These are phyloP conservation scores for Agonopterix arenella DNA, from an alignment of 2,888 invertebrate genomes.

Conservation along the genomic window DNA sequence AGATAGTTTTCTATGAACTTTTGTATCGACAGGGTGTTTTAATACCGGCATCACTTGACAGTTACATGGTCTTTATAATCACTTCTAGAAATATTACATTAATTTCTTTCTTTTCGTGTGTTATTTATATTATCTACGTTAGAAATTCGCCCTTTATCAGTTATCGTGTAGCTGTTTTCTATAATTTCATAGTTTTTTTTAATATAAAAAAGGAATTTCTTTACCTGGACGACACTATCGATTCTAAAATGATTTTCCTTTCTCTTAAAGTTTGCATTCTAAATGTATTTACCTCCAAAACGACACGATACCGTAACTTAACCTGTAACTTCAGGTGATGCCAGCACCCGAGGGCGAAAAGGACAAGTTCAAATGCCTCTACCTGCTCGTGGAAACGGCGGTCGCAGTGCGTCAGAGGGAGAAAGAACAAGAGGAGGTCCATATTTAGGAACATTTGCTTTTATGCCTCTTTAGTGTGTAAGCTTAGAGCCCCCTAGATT, in stretches of 20 bases:
- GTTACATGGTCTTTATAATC: background rate
- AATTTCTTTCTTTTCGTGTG: no score
- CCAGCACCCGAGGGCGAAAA: slow-evolving; percentile 31
- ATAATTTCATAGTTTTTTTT: no score
- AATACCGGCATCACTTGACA: slow-evolving; percentile 66
- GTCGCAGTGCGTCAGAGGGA: slow-evolving; percentile 59
- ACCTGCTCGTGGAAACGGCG: slow-evolving; percentile 59
- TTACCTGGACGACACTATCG: background rate
- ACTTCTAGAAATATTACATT: no score
- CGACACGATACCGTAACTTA: background rate
- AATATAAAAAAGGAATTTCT: no score
- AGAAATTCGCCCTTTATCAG: no score
- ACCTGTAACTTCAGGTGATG: slow-evolving; percentile 52
- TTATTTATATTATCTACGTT: no score
- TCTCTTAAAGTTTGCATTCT: background rate
- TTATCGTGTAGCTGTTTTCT: no score
- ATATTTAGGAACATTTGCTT: background rate
- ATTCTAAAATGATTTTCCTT: background rate
- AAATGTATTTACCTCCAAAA: background rate
- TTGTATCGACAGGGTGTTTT: slow-evolving; percentile 39
- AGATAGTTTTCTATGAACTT: slow-evolving; percentile 15
- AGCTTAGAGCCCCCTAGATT: no score
- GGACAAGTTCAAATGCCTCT: slow-evolving; percentile 58
- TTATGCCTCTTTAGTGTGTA: no score
- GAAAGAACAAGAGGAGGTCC: slow-evolving; percentile 43